These are phyloP conservation scores for Drosophila pseudoobscura DNA, from an alignment of 1,140 invertebrate genomes.

Conservation along the genomic window DNA sequence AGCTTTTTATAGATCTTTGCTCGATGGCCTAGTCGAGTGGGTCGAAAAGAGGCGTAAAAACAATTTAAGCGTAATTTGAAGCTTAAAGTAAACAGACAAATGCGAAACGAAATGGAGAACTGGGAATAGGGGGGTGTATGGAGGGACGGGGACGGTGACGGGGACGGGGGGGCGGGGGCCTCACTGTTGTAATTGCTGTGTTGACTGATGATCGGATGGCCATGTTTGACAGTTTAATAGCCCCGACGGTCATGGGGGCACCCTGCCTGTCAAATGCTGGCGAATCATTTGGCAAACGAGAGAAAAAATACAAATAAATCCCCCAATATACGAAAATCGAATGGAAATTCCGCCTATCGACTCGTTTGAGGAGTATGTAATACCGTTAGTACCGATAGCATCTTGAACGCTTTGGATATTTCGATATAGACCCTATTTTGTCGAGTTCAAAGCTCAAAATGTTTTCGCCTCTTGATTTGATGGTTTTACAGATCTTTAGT, in stretches of 20 bases:
- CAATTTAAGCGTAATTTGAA: slow-evolving; percentile 80
- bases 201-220: slow-evolving; percentile 60
- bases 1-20: slow-evolving; percentile 58
- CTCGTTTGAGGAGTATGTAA: too few species aligned
- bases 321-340: background rate
- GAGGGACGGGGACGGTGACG: too few species aligned
- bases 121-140: too few species aligned
- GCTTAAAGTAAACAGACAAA: slow-evolving; percentile 69
- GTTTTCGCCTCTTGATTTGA: too few species aligned
- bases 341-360: background rate
- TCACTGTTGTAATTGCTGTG: slow-evolving; percentile 40
- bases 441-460: too few species aligned
- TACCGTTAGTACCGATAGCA: too few species aligned
- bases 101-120: background rate
- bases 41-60: slow-evolving; percentile 62
- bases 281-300: slow-evolving; percentile 50
- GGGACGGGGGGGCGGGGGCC: slow-evolving; percentile 4
- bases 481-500: too few species aligned
- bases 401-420: too few species aligned
- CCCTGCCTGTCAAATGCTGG: slow-evolving; percentile 53
- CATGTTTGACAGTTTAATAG: slow-evolving; percentile 74
- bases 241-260: slow-evolving; percentile 16
- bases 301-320: slow-evolving; percentile 16
- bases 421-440: too few species aligned
- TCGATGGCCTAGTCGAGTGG: slow-evolving; percentile 17